Evolutionary conservation across 2,888 invertebrate species (phyloP).

Genomic region (Philonicus albiceps): DNA sequence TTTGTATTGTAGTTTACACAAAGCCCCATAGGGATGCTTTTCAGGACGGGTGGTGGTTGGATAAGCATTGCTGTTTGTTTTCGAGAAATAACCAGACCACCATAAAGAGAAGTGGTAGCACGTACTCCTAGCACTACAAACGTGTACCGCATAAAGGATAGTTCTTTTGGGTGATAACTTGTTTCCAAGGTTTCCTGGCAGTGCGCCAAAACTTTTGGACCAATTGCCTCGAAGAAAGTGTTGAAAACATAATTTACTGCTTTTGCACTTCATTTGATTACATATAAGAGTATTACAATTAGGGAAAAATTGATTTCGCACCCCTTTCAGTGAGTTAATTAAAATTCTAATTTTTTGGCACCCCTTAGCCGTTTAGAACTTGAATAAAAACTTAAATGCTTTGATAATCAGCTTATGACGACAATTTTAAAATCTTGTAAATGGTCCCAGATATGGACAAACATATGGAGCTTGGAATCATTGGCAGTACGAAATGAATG

Average conservation of each 20-base stretch:
- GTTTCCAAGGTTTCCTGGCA: slow-evolving; percentile 27
- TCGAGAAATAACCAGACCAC: slow-evolving; percentile 22
- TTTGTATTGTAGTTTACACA: slow-evolving; percentile 15
- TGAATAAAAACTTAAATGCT: background rate
- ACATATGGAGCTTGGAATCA: too few species aligned
- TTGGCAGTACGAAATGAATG: too few species aligned
- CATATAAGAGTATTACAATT: background rate
- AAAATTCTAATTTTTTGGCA: background rate
- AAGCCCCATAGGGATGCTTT: slow-evolving; percentile 22
- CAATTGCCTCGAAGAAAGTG: slow-evolving; percentile 34
- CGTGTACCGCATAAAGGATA: slow-evolving; percentile 20
- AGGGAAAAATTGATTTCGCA: background rate
- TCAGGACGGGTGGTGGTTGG: background rate
- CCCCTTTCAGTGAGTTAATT: background rate
- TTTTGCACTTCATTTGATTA: slow-evolving; percentile 1
- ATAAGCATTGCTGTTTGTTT: slow-evolving; percentile 36
- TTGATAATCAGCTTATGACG: background rate
- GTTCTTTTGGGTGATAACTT: slow-evolving; percentile 32
- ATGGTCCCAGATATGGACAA: background rate
- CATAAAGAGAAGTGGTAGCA: slow-evolving; percentile 33
- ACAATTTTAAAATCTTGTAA: background rate
- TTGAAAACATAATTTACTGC: slow-evolving; percentile 29
- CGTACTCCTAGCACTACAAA: slow-evolving; percentile 17
- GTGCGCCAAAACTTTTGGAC: slow-evolving; percentile 18
- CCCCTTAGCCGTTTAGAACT: background rate